Evolutionary conservation across 2,888 invertebrate species (phyloP), one percentile per base, ranked within the genome.

Genomic region (Lithophane semibrunnea): DNA sequence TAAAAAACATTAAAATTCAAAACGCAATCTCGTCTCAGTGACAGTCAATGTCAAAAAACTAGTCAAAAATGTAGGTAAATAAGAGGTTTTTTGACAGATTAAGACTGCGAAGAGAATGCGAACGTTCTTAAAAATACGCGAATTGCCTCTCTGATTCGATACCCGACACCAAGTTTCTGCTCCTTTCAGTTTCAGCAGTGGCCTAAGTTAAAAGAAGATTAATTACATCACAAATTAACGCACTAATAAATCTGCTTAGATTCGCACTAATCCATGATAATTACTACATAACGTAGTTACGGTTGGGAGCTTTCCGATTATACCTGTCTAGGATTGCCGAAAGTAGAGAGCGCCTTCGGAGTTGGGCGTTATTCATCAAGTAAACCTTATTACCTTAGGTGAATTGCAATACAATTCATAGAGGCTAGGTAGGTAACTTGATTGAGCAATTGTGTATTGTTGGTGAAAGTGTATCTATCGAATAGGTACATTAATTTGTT

Each of bases 201-300:
- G 12, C 8, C 70, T 49, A 54, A 75, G 56, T 56, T 13, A 70
- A 52, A 47, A 63, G 0, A 37, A 70, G 67, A 80, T 80, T 66
- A 70, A 79, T 79, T 66, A 69, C 69, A 54, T 56, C 60, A 69
- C 52, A 65, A 74, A 74, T 75, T 64, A 74, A 70, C 75, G 75
- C 66, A 70, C 54, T 58, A 75, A 81, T 81, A 81, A 80, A 75
- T 80, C 75, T 56, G 12, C 75, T 80, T 54, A 66, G 37, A 75
- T 58, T 80, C 8, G 49, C 70, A 70, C 81, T 67, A 80, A 75
- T 75, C 75, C 44, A 52, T 44, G 37, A 58, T 67, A 75, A 75
- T 75, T 75, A 66, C 75, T 61, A 75, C 70, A 70, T 49, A 80
- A 65, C n/a, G 56, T 29, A 60, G 75, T 70, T 75, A 70, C 49